Percentiles rank a stretch among this genome's conserved stretches.
Evolutionary conservation across 2,113 vertebrate genomes (phyloP).

Genomic region (Benitochromis conjunctus): DNA sequence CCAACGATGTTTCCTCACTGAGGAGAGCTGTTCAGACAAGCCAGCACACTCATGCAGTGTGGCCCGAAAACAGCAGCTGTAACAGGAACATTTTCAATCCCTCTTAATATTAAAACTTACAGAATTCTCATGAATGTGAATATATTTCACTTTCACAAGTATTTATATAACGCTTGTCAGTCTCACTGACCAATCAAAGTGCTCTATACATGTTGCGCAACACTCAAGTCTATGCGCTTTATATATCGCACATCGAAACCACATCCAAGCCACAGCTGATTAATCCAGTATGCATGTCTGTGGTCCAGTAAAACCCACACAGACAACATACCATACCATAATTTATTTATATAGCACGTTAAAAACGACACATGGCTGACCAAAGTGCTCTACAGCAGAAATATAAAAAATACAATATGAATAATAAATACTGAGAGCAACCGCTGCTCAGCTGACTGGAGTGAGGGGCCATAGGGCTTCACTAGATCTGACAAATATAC

Average conservation of each 20-base stretch:
- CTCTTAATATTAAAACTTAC: background rate
- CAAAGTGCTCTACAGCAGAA: too few relatives aligned
- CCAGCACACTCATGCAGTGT: background rate
- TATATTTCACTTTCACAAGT: background rate
- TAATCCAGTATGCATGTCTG: background rate
- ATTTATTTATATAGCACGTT: too few relatives aligned
- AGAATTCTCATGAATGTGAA: background rate
- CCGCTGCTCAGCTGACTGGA: too few relatives aligned
- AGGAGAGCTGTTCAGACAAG: background rate
- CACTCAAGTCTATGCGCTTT: background rate
- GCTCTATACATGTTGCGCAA: background rate
- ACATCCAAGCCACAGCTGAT: background rate
- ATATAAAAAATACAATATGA: too few relatives aligned
- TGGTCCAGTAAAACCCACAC: background rate
- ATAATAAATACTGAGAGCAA: too few relatives aligned
- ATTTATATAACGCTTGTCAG: background rate
- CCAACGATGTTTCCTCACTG: background rate
- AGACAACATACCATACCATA: background rate
- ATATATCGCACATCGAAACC: background rate
- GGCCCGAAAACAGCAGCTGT: background rate
- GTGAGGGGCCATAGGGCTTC: too few relatives aligned
- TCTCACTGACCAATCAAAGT: background rate
- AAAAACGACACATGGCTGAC: too few relatives aligned
- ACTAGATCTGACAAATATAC: too few relatives aligned
- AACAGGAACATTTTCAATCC: background rate